Evolutionary conservation across 2,797 vertebrate genomes (phyloP), one percentile per base, ranked within the genome.

Genomic region (Sebastes cheni): DNA sequence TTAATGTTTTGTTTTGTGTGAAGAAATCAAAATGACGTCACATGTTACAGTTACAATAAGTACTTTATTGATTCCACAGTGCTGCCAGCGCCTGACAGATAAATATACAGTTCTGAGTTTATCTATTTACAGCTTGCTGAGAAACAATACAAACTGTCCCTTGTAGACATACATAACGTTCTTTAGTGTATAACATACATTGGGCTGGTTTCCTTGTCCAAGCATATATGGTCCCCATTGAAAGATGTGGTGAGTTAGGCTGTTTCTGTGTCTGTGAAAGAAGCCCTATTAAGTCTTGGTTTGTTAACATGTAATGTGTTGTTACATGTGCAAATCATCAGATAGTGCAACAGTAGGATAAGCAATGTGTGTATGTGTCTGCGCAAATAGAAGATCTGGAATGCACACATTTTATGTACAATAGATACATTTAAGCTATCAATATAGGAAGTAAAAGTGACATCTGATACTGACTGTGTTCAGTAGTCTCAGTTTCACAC

Each of bases 21-120:
- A 75, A 72, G 14, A 79, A 87, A 66, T 32, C 2, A 75, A 69
- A 60, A 60, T 32, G 9, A 22, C 13, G 23, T 5, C 22, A 70
- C 61, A 36, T 65, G 46, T 75, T 83, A 82, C 64, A 88, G 88
- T 90, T 92, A 92, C 86, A 93, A 85, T 93, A 90, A 83, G 88
- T 87, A 88, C 83, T 95, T 95, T 94, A 95, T 94, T 95, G 79
- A 73, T 90, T 90, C 77, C 79, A 90, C 88, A 89, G 83, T 86
- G 86, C 75, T 91, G 88, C 79, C 90, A 88, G 56, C 23, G 30
- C 72, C 86, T 89, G 87, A 81, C 91, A 91, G 89, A 92, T 92
- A 86, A 92, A 94, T 92, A 94, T 88, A 91, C 91, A 92, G 79
- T 90, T 91, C 78, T 90, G 81, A 86, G 79, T 91, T 89, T 32